Percentiles rank a stretch among this genome's conserved stretches.
These are phyloP conservation scores for Dallia pectoralis DNA, from an alignment of 2,797 vertebrate genomes.

Conservation along the genomic window DNA sequence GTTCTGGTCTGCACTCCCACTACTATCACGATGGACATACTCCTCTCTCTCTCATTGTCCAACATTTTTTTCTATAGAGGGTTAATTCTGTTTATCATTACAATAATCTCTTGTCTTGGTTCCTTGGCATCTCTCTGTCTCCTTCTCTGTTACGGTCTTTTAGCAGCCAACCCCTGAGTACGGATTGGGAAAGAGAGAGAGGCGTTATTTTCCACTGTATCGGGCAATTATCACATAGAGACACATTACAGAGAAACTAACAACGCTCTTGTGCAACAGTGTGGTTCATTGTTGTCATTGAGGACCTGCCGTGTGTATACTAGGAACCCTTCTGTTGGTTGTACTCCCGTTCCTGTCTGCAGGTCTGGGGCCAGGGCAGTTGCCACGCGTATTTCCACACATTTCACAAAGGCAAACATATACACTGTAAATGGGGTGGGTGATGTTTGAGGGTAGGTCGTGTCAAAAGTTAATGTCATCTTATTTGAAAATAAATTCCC, in stretches of 20 bases:
- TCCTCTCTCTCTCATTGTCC: no score
- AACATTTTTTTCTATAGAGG: no score
- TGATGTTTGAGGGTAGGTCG: not conserved
- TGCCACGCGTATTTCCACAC: slow-evolving; percentile 27
- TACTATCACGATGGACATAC: slow-evolving; percentile 32
- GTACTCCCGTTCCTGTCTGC: slow-evolving; percentile 25
- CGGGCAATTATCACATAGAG: slow-evolving; percentile 7
- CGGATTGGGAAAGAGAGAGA: slow-evolving; percentile 39
- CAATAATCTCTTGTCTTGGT: slow-evolving; percentile 19
- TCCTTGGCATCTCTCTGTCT: not conserved
- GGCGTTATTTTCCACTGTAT: slow-evolving; percentile 9
- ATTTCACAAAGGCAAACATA: slow-evolving; percentile 45
- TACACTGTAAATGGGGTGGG: slow-evolving; percentile 40
- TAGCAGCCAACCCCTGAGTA: slow-evolving; percentile 17
- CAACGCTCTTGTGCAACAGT: slow-evolving; percentile 42
- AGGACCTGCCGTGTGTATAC: slow-evolving; percentile 45
- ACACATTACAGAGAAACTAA: slow-evolving; percentile 40
- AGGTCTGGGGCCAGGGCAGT: slow-evolving; percentile 27
- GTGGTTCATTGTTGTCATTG: slow-evolving; percentile 38
- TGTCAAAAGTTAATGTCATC: slow-evolving; percentile 38
- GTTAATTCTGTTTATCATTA: no score
- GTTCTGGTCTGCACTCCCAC: slow-evolving; percentile 15
- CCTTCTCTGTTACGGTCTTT: slow-evolving; percentile 31
- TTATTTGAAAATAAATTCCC: not conserved
- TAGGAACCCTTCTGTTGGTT: slow-evolving; percentile 16